Evolutionary conservation across 2,888 invertebrate genomes (phyloP), one percentile per base, ranked within the genome.

Genomic region (Lydus trimaculatus): DNA sequence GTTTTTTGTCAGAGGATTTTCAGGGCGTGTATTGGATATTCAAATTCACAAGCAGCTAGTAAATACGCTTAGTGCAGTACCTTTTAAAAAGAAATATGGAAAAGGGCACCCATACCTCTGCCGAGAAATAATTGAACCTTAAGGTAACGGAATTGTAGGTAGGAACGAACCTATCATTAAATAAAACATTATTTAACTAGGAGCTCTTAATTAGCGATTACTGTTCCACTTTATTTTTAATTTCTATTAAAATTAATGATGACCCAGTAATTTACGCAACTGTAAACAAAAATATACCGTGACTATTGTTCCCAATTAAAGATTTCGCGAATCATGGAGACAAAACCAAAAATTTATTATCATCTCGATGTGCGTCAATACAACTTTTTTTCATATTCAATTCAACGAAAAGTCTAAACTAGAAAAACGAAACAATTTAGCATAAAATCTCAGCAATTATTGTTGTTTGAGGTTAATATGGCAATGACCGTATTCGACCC

Each of bases 401-500:
- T 20, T 2, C 48, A 48, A 20, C 36, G 13, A 36, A 13, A 36
- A 36, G 36, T 56, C 13, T 23, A 56, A 56, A 56, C 9, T 67
- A 28, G 28, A 28, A 28, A 28, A 4, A 28, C 28, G 28, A 28
- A n/a, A n/a, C n/a, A n/a, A n/a, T n/a, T 67, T 31, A 20, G 31
- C 67, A 63, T 63, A 63, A 63, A 67, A 63, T 60, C 61, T 61
- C 56, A n/a, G 13, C 61, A 48, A 61, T 33, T 64, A 31, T 64
- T 70, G 65, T 63, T 64, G 64, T 75, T 70, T 67, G 76, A 77
- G 78, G 78, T 77, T 76, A 77, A 71, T 74, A 72, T 77, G 75
- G 77, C 79, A 75, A 73, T 76, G 79, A 79, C 79, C 79, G 76
- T 68, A 25, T 13, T 62, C 78, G 79, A 79, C 78, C 79, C 76